These are phyloP conservation scores for Beroe forskalii DNA, from an alignment of 37 sponge, comb jelly and placozoan species.

Conservation along the genomic window DNA sequence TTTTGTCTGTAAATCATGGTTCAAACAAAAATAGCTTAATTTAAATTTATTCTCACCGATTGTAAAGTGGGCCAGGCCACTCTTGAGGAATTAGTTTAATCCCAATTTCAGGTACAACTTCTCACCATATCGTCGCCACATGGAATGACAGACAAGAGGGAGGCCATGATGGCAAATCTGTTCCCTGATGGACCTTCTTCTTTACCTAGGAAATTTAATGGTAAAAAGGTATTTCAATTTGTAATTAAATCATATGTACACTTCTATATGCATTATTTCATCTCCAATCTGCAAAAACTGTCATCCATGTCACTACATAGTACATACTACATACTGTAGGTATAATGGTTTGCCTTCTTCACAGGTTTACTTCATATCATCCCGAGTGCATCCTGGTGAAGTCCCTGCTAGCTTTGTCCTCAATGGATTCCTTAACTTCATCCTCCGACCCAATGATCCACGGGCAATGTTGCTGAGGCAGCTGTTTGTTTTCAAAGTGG, in stretches of 20 bases:
- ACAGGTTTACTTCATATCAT: constrained; percentile 84
- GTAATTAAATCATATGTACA: too few species aligned
- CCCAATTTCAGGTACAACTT: constrained; percentile 83
- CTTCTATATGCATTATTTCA: too few species aligned
- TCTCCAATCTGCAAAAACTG: too few species aligned
- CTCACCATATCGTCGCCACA: constrained; percentile 83
- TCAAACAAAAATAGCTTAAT: too few species aligned
- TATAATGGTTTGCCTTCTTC: neutral
- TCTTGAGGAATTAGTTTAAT: too few species aligned
- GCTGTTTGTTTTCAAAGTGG: constrained; percentile 88
- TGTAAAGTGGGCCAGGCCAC: too few species aligned
- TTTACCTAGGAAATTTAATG: constrained; percentile 69
- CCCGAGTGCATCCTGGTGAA: constrained; percentile 97
- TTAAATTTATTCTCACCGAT: too few species aligned
- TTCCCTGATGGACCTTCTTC: constrained; percentile 75
- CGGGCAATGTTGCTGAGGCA: constrained; percentile 73
- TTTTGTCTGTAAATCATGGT: too few species aligned
- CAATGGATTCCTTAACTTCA: constrained; percentile 92
- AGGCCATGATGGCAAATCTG: constrained; percentile 73
- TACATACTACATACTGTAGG: too few species aligned
- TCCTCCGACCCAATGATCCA: constrained; percentile 80
- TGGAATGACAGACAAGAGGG: constrained; percentile 75
- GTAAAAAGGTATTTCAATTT: constrained; percentile 75
- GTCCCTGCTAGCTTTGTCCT: constrained; percentile 94
- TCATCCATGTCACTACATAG: too few species aligned